Conservation (phyloP, 2,888 invertebrate genomes). For the Archips crataeganus region DNA sequence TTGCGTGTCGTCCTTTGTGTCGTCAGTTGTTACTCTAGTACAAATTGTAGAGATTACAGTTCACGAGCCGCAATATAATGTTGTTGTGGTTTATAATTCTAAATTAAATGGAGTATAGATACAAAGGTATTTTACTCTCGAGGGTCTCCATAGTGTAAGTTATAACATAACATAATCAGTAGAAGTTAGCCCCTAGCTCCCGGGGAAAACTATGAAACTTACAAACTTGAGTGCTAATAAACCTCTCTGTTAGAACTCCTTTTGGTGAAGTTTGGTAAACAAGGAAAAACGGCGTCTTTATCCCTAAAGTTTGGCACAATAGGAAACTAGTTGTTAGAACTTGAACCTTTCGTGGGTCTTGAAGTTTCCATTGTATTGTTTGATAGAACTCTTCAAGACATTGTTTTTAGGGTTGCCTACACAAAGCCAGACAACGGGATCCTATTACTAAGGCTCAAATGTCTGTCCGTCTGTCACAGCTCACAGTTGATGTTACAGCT, state of each 20-base stretch:
- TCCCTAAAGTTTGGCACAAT: conserved; percentile 9
- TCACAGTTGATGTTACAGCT: no score
- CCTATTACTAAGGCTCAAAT: no score
- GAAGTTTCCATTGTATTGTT: neutral
- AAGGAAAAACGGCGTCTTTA: conserved; percentile 13
- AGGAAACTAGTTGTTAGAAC: neutral
- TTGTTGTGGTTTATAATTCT: no score
- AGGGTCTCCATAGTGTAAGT: neutral
- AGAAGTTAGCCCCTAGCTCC: neutral
- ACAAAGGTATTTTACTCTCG: neutral
- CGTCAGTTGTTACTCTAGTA: no score
- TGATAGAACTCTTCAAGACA: neutral
- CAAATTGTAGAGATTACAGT: no score
- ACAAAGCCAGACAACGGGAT: no score
- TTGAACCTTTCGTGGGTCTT: neutral
- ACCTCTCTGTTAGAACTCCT: conserved; percentile 21
- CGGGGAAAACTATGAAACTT: conserved; percentile 2
- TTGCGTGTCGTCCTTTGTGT: no score
- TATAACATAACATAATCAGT: conserved; percentile 11
- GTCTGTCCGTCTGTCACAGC: no score
- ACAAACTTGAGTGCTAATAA: conserved; percentile 15
- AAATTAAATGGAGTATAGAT: no score
- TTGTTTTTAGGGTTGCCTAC: neutral
- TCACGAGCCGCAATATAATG: no score
- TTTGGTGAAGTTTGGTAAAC: conserved; percentile 8